Percentiles rank a stretch among this genome's conserved stretches.
phyloP scores from a whole-genome alignment of 2,888 invertebrate genomes.

The Eilema caniola region DNA sequence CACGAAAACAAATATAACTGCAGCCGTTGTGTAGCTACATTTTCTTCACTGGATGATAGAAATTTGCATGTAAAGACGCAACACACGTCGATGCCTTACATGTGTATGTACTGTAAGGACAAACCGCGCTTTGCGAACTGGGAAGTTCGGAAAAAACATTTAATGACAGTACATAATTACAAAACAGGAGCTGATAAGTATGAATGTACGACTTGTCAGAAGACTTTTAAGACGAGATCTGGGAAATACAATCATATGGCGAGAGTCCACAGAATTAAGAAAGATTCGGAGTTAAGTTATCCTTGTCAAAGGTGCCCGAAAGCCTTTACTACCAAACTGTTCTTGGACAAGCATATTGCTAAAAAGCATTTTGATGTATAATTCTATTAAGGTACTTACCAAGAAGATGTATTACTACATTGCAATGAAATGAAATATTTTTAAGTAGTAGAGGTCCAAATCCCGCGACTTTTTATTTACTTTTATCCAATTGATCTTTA shows the following conservation, averaged over 20 bases:
- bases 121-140: slow-evolving; percentile 81
- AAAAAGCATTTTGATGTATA: slow-evolving; percentile 83
- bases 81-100: slow-evolving; percentile 77
- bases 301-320: slow-evolving; percentile 83
- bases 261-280: slow-evolving; percentile 77
- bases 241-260: slow-evolving; percentile 83
- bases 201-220: slow-evolving; percentile 78
- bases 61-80: slow-evolving; percentile 79
- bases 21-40: slow-evolving; percentile 78
- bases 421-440: neutral
- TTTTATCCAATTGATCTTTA: neutral
- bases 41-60: slow-evolving; percentile 75
- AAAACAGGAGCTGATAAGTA: slow-evolving; percentile 79
- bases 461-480: neutral
- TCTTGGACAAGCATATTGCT: slow-evolving; percentile 85
- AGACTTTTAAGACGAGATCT: slow-evolving; percentile 78
- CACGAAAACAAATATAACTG: slow-evolving; percentile 81
- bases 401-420: neutral
- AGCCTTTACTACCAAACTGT: slow-evolving; percentile 84
- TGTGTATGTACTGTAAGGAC: slow-evolving; percentile 79
- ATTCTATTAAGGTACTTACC: slow-evolving; percentile 31
- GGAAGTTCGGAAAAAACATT: slow-evolving; percentile 78
- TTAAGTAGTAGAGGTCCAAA: neutral
- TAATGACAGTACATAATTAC: slow-evolving; percentile 79
- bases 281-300: slow-evolving; percentile 77